Evolutionary conservation across 2,888 invertebrate genomes (phyloP), one percentile per base, ranked within the genome.

Genomic region (Serrognathus titanus): DNA sequence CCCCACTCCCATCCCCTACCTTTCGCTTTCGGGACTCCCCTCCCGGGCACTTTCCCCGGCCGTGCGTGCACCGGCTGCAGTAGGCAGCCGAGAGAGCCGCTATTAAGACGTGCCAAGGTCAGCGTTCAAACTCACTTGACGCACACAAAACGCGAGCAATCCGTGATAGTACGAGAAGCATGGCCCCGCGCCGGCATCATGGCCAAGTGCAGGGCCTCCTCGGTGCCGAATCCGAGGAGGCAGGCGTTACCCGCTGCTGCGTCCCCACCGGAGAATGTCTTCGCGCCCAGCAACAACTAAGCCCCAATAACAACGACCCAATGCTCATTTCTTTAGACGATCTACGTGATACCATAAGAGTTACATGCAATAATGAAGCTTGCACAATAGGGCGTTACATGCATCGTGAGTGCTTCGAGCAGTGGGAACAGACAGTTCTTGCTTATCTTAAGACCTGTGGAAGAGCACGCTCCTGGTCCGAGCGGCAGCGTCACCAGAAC

Each of bases 371-470:
- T 83, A 97, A 97, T 80, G 95, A 95, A 74, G 85, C 87, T 72
- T 97, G 97, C 80, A 82, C 84, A 62, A 84, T 85, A 71, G 94
- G 96, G 62, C 88, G 90, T 76, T 95, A 89, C 76, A 97, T 97
- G 97, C 97, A 97, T 82, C 87, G 90, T 66, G 92, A 92, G 77
- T 97, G 97, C 79, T 97, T 97, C 81, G 93, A 94, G 66, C 85
- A 88, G 68, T 97, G 95, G 94, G 96, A 97, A 79, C 88, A 88
- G 76, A 85, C 89, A 38, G 91, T 97, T 56, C 82, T 97, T 65
- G 88, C 90, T 51, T 94, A 92, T 73, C 82, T 97, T 59, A 92
- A 94, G 76, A 89, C 92, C 37, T 93, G 93, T 79, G 94, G 95
- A 49, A 81, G 96, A 37, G 95, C 96, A 3, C 83, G 96, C 16